Percentiles rank a stretch among this genome's conserved stretches.
Evolutionary conservation across 1,140 invertebrate species (phyloP).

Genomic region (Conus ventricosus): DNA sequence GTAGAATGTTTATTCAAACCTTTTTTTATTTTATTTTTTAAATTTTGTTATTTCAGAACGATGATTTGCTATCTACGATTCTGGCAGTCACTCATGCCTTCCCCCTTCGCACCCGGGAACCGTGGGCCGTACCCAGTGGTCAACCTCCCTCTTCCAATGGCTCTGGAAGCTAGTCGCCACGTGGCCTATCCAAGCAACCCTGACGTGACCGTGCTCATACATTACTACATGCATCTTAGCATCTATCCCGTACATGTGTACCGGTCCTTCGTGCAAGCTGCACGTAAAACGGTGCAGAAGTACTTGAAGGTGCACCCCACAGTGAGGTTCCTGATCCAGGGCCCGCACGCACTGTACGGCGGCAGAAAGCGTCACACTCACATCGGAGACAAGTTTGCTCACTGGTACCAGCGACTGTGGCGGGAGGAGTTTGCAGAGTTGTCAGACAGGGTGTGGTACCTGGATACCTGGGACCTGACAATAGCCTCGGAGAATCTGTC

Average conservation of each 20-base stretch:
- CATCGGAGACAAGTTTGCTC: neutral
- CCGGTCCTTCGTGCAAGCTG: neutral
- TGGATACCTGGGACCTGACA: constrained; percentile 29
- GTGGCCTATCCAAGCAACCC: too few relatives aligned
- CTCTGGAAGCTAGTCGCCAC: too few relatives aligned
- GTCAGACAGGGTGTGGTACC: constrained; percentile 21
- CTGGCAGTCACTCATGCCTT: too few relatives aligned
- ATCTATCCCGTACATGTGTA: neutral
- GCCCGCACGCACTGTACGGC: constrained; percentile 23
- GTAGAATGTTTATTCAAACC: too few relatives aligned
- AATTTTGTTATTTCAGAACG: too few relatives aligned
- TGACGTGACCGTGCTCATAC: neutral
- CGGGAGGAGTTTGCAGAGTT: constrained; percentile 19
- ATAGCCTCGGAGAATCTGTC: constrained; percentile 28
- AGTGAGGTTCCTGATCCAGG: neutral
- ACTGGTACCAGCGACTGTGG: neutral
- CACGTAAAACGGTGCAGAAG: constrained; percentile 4
- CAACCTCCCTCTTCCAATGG: too few relatives aligned
- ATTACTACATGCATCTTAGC: constrained; percentile 15
- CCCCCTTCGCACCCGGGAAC: too few relatives aligned
- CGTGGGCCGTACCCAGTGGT: too few relatives aligned
- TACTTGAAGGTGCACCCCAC: neutral
- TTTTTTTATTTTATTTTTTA: too few relatives aligned
- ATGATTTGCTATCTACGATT: too few relatives aligned
- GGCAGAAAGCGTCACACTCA: neutral